A percentile compares a stretch with the other conserved stretches of the same genome.
These are phyloP conservation scores for Neodiprion pinetum DNA, from an alignment of 1,140 invertebrate species.

Conservation along the genomic window DNA sequence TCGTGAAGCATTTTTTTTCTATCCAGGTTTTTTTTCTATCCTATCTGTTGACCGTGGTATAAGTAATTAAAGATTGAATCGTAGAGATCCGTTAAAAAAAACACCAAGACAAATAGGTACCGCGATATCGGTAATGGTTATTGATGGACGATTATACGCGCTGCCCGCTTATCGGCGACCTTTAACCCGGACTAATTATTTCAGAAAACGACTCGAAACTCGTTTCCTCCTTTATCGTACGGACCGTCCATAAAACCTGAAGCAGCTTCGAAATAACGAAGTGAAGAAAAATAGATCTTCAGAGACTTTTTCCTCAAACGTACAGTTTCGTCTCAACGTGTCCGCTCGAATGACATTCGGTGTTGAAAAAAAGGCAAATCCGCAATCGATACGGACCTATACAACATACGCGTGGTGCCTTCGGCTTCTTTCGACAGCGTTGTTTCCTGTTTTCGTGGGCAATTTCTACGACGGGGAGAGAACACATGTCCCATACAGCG, in stretches of 20 bases:
- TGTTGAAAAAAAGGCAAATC: too few relatives aligned
- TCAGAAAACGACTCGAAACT: not conserved
- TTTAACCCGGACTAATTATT: constrained; percentile 12
- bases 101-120: too few relatives aligned
- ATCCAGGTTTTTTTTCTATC: too few relatives aligned
- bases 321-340: not conserved
- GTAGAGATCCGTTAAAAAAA: too few relatives aligned
- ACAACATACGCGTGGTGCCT: too few relatives aligned
- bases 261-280: constrained; percentile 8
- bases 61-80: too few relatives aligned
- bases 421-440: not conserved
- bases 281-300: not conserved
- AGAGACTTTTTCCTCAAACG: not conserved
- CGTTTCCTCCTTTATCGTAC: not conserved
- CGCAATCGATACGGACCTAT: too few relatives aligned
- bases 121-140: not conserved
- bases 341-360: too few relatives aligned
- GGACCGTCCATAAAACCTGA: not conserved
- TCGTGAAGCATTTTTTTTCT: too few relatives aligned
- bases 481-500: not conserved
- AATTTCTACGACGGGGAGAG: not conserved
- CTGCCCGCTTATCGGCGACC: not conserved
- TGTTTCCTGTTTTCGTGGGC: not conserved
- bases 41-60: too few relatives aligned
- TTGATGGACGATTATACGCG: not conserved